Base-by-base conservation (phyloP, 1,140 invertebrate species). In the Vanessa atalanta region DNA sequence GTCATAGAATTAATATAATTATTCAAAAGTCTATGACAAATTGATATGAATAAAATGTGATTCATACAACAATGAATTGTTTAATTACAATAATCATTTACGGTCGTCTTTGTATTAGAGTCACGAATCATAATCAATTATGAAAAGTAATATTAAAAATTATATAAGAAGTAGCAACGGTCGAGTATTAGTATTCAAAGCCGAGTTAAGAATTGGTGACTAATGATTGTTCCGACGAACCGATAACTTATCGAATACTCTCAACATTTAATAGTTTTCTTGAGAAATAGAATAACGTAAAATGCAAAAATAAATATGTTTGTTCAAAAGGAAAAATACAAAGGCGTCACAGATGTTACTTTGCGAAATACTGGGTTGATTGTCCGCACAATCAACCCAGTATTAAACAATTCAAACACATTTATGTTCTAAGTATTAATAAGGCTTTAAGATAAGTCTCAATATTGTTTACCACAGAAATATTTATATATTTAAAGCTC, bases 291-390 rank as follows among this genome's bases (percentile, higher is more conserved):
- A 61, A 15, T 37, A 61, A 23, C 16, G 14, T 13, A 61, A n/a
- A 61, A 60, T 13, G 26, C 11, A 15, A 61, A 61, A 37, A 61
- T 37, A 12, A 37, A 8, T 37, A 61, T n/a, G n/a, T n/a, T 9
- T 55, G 48, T 51, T 51, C 48, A n/a, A n/a, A 12, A 14, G 7
- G 1, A 57, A 47, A n/a, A 71, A 7, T n/a, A 65, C 37, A 51
- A 26, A 60, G 48, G 47, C 69, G n/a, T 50, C 70, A 51, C 70
- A 57, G 48, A 51, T 72, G 63, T 61, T 23, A n/a, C 47, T 65
- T n/a, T 15, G 5, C n/a, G 48, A 14, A 12, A 12, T 13, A n/a
- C 48, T 51, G 13, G 13, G 14, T 51, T 43, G 1, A 43, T 43
- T 43, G 48, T 14, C 14, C 4, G 14, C 0, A n/a, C n/a, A n/a